Percentiles rank a stretch among this genome's conserved stretches.
phyloP scores from a whole-genome alignment of 2,888 invertebrate species.

The Notodonta ziczac region DNA sequence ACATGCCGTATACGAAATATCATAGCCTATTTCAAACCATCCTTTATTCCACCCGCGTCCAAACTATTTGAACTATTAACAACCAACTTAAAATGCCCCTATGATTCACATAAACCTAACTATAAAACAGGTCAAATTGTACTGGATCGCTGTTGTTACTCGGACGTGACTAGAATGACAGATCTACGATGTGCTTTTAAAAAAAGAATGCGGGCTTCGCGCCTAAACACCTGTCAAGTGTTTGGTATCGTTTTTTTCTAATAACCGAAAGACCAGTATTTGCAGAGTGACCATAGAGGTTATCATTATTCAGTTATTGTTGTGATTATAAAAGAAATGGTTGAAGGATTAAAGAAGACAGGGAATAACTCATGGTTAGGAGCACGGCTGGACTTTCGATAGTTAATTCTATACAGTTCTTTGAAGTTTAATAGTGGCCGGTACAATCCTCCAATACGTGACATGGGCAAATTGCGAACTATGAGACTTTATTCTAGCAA shows the following conservation, averaged over 20 bases:
- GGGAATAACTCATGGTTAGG: too few relatives aligned
- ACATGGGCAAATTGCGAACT: too few relatives aligned
- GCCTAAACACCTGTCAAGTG: conserved; percentile 69
- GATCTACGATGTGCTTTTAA: conserved; percentile 51
- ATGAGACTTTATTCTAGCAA: too few relatives aligned
- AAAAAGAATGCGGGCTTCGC: conserved; percentile 70
- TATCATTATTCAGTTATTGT: not conserved
- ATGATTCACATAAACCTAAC: conserved; percentile 20
- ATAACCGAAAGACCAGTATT: conserved; percentile 42
- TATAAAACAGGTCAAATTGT: conserved; percentile 40
- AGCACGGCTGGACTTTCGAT: too few relatives aligned
- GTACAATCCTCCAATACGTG: too few relatives aligned
- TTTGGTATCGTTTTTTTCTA: conserved; percentile 47
- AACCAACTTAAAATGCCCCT: conserved; percentile 29
- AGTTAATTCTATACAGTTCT: too few relatives aligned
- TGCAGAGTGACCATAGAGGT: conserved; percentile 24
- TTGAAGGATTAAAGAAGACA: too few relatives aligned
- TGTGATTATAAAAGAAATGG: too few relatives aligned
- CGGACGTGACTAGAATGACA: conserved; percentile 66
- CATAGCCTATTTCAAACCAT: conserved; percentile 11
- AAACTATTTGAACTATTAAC: conserved; percentile 39
- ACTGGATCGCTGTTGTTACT: conserved; percentile 41
- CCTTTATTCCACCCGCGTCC: conserved; percentile 47
- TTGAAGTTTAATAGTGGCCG: too few relatives aligned
- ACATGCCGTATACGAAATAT: not conserved